Evolutionary conservation across 2,113 vertebrate genomes (phyloP).

Genomic region (Nannobrachium achirus): DNA sequence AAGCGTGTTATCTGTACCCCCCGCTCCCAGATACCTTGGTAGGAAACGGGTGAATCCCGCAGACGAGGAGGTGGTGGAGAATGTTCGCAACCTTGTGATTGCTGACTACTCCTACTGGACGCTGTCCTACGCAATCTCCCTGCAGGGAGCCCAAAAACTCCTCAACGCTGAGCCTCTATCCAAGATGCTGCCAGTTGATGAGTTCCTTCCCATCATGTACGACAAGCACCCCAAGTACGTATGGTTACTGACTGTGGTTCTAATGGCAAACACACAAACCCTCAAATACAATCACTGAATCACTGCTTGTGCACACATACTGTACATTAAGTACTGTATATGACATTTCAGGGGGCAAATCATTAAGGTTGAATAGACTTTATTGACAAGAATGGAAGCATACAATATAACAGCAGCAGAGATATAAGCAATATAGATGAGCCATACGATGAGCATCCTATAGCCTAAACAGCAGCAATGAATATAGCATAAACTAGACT

Average conservation of each 20-base stretch:
- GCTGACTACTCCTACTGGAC: constrained; percentile 95
- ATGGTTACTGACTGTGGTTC: too few species aligned
- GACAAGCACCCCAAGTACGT: constrained; percentile 95
- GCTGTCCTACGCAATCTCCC: constrained; percentile 89
- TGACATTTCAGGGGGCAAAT: too few species aligned
- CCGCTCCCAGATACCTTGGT: constrained; percentile 86
- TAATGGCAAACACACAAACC: not conserved
- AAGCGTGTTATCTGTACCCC: not conserved
- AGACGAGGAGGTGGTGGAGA: constrained; percentile 83
- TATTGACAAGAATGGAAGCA: too few species aligned
- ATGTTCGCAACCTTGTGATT: constrained; percentile 84
- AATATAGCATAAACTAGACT: too few species aligned
- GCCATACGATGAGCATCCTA: too few species aligned
- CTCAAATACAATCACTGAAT: constrained; percentile 7
- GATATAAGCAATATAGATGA: too few species aligned
- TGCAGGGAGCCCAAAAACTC: constrained; percentile 88
- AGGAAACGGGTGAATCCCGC: constrained; percentile 91
- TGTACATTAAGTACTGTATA: too few species aligned
- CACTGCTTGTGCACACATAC: too few species aligned
- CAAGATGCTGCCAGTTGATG: constrained; percentile 96
- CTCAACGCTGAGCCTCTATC: constrained; percentile 87
- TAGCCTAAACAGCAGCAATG: too few species aligned
- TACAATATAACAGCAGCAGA: too few species aligned
- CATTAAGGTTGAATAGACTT: too few species aligned
- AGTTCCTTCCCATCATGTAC: constrained; percentile 97